Evolutionary conservation across 2,113 vertebrate genomes (phyloP).

Genomic region (Australoheros scitulus): DNA sequence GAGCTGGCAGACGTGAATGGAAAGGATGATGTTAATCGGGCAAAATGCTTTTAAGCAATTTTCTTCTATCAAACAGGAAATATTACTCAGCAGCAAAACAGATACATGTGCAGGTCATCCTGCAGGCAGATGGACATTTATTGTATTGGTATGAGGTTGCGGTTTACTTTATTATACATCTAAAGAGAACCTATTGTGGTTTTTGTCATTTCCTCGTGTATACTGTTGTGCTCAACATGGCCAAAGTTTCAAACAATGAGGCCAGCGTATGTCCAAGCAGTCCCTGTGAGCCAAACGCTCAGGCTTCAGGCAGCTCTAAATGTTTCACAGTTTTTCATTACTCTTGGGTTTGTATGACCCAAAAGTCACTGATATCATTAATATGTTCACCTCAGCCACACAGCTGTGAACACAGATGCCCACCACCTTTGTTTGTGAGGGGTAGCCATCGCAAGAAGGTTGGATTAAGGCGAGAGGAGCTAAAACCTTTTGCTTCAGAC

Average conservation of each 20-base stretch:
- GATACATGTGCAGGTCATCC: not conserved
- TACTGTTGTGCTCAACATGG: not conserved
- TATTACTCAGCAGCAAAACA: not conserved
- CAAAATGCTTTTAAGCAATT: not conserved
- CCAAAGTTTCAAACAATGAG: not conserved
- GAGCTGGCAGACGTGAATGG: not conserved
- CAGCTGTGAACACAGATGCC: not conserved
- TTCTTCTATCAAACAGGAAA: not conserved
- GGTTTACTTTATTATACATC: not conserved
- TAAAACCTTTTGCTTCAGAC: not conserved
- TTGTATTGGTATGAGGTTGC: not conserved
- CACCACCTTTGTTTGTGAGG: not conserved
- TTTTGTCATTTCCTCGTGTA: not conserved
- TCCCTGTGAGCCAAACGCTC: not conserved
- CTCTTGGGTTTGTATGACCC: not conserved
- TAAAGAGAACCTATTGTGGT: not conserved
- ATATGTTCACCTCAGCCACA: rapidly evolving
- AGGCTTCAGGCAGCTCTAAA: not conserved
- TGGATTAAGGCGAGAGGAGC: not conserved
- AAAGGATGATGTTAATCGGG: not conserved
- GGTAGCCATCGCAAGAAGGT: not conserved
- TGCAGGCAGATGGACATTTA: not conserved
- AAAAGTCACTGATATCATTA: not conserved
- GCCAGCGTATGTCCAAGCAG: not conserved
- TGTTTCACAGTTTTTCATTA: not conserved